Evolutionary conservation across 2,888 invertebrate species (phyloP).

Genomic region (Chrysomela aeneicollis): DNA sequence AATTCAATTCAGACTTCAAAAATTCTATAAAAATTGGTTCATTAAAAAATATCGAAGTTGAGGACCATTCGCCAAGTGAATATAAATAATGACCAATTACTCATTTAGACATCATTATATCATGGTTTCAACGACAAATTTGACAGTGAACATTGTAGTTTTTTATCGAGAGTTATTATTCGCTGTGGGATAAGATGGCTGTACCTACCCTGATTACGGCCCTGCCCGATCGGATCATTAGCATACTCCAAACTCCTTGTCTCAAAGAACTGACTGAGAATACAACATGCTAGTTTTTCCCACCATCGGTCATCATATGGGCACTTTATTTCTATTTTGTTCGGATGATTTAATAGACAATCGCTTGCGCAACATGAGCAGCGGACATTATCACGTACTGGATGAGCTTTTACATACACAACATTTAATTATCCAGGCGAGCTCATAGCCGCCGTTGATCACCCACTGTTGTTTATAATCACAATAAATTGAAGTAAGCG

Average conservation of each 20-base stretch:
- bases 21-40: too few relatives aligned
- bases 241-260: conserved; percentile 49
- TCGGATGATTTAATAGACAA: conserved; percentile 59
- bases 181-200: neutral
- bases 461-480: conserved; percentile 37
- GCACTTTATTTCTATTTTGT: conserved; percentile 58
- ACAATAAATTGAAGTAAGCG: conserved; percentile 34
- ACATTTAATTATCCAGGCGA: conserved; percentile 50
- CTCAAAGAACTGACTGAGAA: conserved; percentile 55
- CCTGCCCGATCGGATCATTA: conserved; percentile 43
- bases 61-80: too few relatives aligned
- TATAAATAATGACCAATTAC: too few relatives aligned
- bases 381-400: conserved; percentile 52
- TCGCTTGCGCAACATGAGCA: conserved; percentile 55
- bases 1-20: too few relatives aligned
- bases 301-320: conserved; percentile 58
- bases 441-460: conserved; percentile 43
- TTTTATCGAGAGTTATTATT: too few relatives aligned
- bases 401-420: conserved; percentile 51
- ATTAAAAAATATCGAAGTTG: too few relatives aligned
- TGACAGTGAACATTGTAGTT: too few relatives aligned
- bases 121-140: too few relatives aligned
- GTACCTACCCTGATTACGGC: neutral
- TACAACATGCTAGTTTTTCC: conserved; percentile 59
- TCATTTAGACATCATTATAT: too few relatives aligned